Evolutionary conservation across 2,113 vertebrate species (phyloP).

Genomic region (Pleuronectes platessa): DNA sequence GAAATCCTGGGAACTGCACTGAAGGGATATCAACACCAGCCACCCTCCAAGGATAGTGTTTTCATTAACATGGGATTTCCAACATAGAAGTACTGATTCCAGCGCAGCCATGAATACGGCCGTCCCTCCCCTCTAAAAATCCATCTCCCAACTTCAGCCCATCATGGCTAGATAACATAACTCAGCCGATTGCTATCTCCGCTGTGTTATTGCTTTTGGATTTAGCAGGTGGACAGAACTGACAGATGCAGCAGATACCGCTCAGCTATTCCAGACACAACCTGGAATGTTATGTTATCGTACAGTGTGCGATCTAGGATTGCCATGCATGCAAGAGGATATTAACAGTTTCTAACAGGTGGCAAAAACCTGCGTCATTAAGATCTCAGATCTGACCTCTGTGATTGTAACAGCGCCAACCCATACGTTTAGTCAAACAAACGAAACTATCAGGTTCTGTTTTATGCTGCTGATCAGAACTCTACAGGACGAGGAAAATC

Average conservation of each 20-base stretch:
- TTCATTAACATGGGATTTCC: slow-evolving; percentile 79
- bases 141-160: slow-evolving; percentile 48
- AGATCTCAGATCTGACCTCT: slow-evolving; percentile 9
- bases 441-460: neutral
- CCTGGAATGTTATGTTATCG: slow-evolving; percentile 14
- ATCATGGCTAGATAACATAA: slow-evolving; percentile 51
- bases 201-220: slow-evolving; percentile 55
- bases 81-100: slow-evolving; percentile 63
- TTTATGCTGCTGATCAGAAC: slow-evolving; percentile 29
- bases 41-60: slow-evolving; percentile 72
- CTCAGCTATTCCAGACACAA: slow-evolving; percentile 34
- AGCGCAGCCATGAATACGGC: slow-evolving; percentile 37
- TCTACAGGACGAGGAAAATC: slow-evolving; percentile 28
- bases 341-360: slow-evolving; percentile 18
- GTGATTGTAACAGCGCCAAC: neutral
- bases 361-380: slow-evolving; percentile 15
- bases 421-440: neutral
- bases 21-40: slow-evolving; percentile 72
- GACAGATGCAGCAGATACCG: slow-evolving; percentile 57
- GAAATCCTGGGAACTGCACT: slow-evolving; percentile 72
- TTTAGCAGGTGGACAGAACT: slow-evolving; percentile 57
- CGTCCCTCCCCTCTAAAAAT: slow-evolving; percentile 45
- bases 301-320: slow-evolving; percentile 2
- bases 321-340: slow-evolving; percentile 10
- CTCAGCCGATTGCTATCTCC: slow-evolving; percentile 66